phyloP scores from a whole-genome alignment of 1,140 invertebrate genomes.

The Diuraphis noxia region DNA sequence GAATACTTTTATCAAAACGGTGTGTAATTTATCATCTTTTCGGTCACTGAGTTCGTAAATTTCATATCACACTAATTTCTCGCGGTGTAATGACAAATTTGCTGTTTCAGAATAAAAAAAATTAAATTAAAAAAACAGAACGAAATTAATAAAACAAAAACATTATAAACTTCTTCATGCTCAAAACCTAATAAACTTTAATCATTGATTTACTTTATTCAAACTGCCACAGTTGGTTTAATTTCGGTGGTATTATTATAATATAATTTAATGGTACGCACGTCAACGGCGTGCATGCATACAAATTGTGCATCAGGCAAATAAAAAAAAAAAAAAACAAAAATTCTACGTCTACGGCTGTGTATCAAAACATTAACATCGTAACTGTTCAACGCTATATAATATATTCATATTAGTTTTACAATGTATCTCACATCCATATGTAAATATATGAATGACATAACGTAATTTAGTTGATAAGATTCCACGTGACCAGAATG shows the following conservation, averaged over 20 bases:
- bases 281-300: background rate
- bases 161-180: conserved; percentile 3
- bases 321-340: background rate
- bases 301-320: background rate
- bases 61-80: background rate
- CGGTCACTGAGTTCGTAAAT: background rate
- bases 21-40: background rate
- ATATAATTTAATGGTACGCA: background rate
- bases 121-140: background rate
- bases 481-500: no score
- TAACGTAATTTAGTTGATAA: no score
- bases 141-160: background rate
- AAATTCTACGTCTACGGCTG: background rate
- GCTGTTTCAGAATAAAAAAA: background rate
- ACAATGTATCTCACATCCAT: no score
- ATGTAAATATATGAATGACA: no score
- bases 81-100: background rate
- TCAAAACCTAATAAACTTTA: conserved; percentile 13
- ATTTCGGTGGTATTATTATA: background rate
- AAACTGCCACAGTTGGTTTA: background rate
- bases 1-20: background rate
- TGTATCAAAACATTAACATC: background rate
- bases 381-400: background rate
- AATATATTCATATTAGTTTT: background rate
- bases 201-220: background rate